A percentile compares a stretch with the other conserved stretches of the same genome.
Evolutionary conservation across 64 coral and sea anemone genomes (phyloP).

Genomic region (Montipora capricornis): DNA sequence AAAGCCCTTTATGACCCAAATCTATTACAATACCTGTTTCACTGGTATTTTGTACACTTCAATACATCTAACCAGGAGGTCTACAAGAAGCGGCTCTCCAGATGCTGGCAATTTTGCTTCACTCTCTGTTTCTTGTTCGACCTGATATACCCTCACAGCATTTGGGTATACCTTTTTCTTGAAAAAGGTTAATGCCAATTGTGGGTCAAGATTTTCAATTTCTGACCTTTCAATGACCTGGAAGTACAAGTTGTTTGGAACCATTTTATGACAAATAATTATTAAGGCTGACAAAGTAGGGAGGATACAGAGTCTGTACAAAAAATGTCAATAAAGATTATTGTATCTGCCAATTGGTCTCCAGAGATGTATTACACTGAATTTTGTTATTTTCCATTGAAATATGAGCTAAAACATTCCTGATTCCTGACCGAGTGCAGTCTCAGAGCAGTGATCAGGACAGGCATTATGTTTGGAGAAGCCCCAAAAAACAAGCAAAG

Average conservation of each 20-base stretch:
- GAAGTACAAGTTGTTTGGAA: not conserved
- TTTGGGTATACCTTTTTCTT: not conserved
- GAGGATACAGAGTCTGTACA: no score
- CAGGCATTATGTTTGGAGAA: no score
- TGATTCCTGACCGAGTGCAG: no score
- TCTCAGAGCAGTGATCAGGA: no score
- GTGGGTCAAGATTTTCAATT: not conserved
- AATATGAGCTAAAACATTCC: no score
- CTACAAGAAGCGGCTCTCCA: not conserved
- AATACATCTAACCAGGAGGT: not conserved
- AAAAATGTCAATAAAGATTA: no score
- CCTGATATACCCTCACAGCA: not conserved
- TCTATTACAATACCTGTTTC: not conserved
- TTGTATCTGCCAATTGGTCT: not conserved
- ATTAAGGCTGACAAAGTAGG: not conserved
- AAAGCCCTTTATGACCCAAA: not conserved
- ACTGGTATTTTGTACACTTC: not conserved
- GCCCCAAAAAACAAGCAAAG: no score
- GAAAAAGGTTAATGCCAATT: not conserved
- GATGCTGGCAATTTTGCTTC: not conserved
- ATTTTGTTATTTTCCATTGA: no score
- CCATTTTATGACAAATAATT: not conserved
- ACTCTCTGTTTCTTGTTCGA: not conserved
- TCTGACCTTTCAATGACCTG: conserved; percentile 24
- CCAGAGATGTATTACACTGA: not conserved